A percentile compares a stretch with the other conserved stretches of the same genome.
Conservation (phyloP, 2,113 vertebrate species). For the Grammomys surdaster region DNA sequence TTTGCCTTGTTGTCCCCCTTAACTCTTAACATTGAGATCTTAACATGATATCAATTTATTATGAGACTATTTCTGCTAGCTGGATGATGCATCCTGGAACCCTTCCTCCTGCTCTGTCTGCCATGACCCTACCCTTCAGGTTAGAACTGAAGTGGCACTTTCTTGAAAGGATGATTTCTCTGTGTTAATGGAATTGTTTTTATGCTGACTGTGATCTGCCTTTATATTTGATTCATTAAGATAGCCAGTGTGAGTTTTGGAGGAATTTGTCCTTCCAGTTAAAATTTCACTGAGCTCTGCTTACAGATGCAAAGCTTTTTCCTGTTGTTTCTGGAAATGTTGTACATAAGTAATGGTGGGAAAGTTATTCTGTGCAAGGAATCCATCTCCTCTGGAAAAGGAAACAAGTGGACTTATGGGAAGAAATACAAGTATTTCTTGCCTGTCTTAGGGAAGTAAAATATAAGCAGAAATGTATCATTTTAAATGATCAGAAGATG, state of each 20-base stretch:
- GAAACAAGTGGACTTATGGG: background rate
- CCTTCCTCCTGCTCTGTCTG: background rate
- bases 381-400: background rate
- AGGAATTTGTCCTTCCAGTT: background rate
- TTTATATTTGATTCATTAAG: constrained; percentile 13
- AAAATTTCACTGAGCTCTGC: background rate
- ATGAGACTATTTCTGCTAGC: constrained; percentile 1
- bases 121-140: background rate
- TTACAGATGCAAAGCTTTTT: background rate
- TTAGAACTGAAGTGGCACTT: background rate
- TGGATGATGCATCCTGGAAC: background rate
- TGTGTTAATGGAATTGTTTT: background rate
- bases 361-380: background rate
- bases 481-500: constrained; percentile 37
- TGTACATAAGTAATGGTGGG: background rate
- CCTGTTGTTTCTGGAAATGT: background rate
- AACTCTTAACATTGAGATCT: background rate
- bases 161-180: background rate
- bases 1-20: background rate
- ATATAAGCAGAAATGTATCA: background rate
- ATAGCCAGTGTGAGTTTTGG: background rate
- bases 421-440: constrained; percentile 41
- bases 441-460: background rate
- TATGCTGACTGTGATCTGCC: background rate
- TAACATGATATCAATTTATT: background rate